Conservation (phyloP, 2,113 vertebrate species). For the Platichthys flesus region DNA sequence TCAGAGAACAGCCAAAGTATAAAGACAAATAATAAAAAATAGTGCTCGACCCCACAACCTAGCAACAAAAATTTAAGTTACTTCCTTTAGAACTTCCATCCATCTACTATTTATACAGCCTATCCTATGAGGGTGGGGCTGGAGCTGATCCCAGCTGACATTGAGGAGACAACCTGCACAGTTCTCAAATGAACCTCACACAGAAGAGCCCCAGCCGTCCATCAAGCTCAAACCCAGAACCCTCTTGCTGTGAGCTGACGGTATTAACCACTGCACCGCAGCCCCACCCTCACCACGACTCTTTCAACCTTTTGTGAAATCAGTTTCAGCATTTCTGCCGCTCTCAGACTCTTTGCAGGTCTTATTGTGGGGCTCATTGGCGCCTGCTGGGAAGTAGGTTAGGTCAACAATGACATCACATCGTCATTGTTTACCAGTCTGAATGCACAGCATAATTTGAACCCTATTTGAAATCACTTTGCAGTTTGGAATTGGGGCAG, state of each 20-base stretch:
- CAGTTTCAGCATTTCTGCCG: too few relatives aligned
- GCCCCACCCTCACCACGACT: not conserved
- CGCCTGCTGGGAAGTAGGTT: constrained; percentile 12
- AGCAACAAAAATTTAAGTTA: too few relatives aligned
- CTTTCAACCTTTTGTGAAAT: not conserved
- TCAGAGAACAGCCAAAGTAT: too few relatives aligned
- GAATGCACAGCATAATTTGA: not conserved
- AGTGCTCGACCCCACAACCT: too few relatives aligned
- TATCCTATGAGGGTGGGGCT: too few relatives aligned
- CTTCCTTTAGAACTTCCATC: too few relatives aligned
- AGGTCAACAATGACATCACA: constrained; percentile 21
- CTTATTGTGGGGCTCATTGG: not conserved
- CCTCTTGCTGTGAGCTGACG: not conserved
- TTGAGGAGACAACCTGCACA: too few relatives aligned
- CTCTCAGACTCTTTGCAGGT: not conserved
- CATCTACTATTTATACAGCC: too few relatives aligned
- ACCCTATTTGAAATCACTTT: constrained; percentile 27
- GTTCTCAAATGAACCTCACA: too few relatives aligned
- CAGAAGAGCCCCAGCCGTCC: too few relatives aligned
- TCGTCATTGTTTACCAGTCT: constrained; percentile 6
- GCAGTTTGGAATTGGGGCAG: constrained; percentile 43
- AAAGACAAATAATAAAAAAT: too few relatives aligned
- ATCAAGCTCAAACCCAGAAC: not conserved
- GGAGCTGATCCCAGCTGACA: too few relatives aligned
- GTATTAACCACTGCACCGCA: not conserved